A percentile compares a stretch with the other conserved stretches of the same genome.
Conservation (phyloP, 2,113 vertebrate genomes). For the Nerophis lumbriciformis region DNA sequence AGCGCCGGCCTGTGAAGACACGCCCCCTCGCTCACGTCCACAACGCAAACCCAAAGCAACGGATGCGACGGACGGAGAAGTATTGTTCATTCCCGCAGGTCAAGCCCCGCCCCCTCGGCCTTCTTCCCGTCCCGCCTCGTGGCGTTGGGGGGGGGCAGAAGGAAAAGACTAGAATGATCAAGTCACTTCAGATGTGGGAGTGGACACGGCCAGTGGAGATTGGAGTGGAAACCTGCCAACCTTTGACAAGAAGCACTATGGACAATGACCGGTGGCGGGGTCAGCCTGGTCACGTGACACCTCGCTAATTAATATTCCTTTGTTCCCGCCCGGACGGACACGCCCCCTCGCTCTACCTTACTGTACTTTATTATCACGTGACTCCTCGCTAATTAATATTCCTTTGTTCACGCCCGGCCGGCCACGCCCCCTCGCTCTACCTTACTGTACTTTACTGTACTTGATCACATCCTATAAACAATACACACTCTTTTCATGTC, state of each 20-base stretch:
- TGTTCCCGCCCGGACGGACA: not conserved
- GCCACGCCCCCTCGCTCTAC: too few species aligned
- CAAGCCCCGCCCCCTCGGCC: constrained; percentile 50
- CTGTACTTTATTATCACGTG: too few species aligned
- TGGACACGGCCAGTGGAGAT: constrained; percentile 97
- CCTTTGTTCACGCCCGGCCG: too few species aligned
- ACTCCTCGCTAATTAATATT: too few species aligned
- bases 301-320: constrained; percentile 9
- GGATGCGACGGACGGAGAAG: constrained; percentile 72
- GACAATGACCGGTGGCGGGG: constrained; percentile 99
- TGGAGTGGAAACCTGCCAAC: constrained; percentile 99
- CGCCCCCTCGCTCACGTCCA: constrained; percentile 46
- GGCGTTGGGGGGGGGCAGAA: constrained; percentile 84
- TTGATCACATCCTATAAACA: too few species aligned
- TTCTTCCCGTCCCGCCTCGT: constrained; percentile 47
- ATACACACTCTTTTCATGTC: too few species aligned
- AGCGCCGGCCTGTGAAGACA: constrained; percentile 90
- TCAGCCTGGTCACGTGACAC: constrained; percentile 99
- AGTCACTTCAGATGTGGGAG: constrained; percentile 98
- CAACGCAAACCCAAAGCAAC: constrained; percentile 63
- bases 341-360: too few species aligned
- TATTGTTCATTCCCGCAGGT: constrained; percentile 82
- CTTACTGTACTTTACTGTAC: too few species aligned
- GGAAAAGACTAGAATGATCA: constrained; percentile 95
- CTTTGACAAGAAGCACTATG: constrained; percentile 97